Percentiles rank a stretch among this genome's conserved stretches.
phyloP scores from a whole-genome alignment of 2,113 vertebrate species.

The Ifrita kowaldi region DNA sequence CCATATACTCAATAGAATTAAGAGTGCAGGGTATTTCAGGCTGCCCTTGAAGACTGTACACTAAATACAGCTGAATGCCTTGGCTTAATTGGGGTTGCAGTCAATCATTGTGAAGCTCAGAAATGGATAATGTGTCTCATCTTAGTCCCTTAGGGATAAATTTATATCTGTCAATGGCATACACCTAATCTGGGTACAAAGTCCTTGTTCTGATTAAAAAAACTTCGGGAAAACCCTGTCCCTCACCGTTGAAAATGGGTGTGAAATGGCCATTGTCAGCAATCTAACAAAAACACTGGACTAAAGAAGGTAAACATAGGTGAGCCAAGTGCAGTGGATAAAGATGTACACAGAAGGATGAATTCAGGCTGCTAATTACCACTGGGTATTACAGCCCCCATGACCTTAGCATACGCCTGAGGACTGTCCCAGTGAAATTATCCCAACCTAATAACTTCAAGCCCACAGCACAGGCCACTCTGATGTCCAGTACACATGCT shows the following conservation, averaged over 20 bases:
- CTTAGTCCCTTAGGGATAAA: neutral
- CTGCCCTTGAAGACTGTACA: neutral
- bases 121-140: neutral
- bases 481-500: too few species aligned
- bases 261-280: neutral
- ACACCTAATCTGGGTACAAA: neutral
- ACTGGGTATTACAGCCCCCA: fast-evolving
- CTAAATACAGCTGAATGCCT: neutral
- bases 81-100: neutral
- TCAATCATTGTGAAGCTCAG: neutral
- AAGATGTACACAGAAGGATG: neutral
- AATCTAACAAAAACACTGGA: neutral
- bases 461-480: neutral
- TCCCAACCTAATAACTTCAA: too few species aligned
- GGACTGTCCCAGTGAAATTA: neutral
- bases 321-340: neutral
- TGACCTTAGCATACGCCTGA: neutral
- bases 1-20: neutral
- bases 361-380: neutral
- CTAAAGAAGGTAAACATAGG: neutral
- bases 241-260: neutral
- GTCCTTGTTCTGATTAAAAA: neutral
- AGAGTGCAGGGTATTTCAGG: neutral
- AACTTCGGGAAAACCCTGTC: neutral
- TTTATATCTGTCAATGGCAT: neutral